These are phyloP conservation scores for Drosophila barbarae DNA, from an alignment of 2,888 invertebrate genomes.

Conservation along the genomic window DNA sequence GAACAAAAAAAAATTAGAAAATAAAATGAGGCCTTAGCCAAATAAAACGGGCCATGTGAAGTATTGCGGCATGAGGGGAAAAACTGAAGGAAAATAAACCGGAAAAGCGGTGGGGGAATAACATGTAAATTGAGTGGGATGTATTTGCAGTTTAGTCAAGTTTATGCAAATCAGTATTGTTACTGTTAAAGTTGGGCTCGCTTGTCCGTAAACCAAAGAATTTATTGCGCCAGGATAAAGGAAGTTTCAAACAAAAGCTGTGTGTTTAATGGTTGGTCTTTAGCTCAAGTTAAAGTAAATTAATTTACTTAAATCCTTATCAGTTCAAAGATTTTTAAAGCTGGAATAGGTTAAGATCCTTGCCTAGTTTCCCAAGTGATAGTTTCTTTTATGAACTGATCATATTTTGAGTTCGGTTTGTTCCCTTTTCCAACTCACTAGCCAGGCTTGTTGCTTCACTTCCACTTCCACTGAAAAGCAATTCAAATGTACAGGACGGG, in stretches of 20 bases:
- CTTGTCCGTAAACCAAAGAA: conserved; percentile 10
- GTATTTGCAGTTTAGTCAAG: conserved; percentile 44
- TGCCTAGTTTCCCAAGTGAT: background rate
- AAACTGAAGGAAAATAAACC: background rate
- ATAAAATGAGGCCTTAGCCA: conserved; percentile 59
- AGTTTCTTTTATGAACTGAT: background rate
- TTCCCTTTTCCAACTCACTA: conserved; percentile 12
- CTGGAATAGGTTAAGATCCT: background rate
- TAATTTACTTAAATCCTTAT: background rate
- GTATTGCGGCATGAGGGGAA: conserved; percentile 34
- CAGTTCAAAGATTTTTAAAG: too few relatives aligned
- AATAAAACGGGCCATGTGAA: conserved; percentile 57
- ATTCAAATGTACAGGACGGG: conserved; percentile 35
- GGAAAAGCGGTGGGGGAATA: background rate
- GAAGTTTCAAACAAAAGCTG: background rate
- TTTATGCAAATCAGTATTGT: conserved; percentile 38
- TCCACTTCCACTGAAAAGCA: conserved; percentile 7
- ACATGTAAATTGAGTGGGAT: conserved; percentile 39
- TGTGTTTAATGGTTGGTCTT: background rate
- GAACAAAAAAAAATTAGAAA: conserved; percentile 37
- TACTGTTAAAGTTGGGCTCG: conserved; percentile 23
- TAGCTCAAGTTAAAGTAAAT: background rate
- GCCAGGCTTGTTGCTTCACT: conserved; percentile 32
- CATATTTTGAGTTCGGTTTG: conserved; percentile 4
- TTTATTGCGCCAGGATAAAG: conserved; percentile 8